phyloP scores from a whole-genome alignment of 2,113 vertebrate genomes.

The Geothlypis trichas region DNA sequence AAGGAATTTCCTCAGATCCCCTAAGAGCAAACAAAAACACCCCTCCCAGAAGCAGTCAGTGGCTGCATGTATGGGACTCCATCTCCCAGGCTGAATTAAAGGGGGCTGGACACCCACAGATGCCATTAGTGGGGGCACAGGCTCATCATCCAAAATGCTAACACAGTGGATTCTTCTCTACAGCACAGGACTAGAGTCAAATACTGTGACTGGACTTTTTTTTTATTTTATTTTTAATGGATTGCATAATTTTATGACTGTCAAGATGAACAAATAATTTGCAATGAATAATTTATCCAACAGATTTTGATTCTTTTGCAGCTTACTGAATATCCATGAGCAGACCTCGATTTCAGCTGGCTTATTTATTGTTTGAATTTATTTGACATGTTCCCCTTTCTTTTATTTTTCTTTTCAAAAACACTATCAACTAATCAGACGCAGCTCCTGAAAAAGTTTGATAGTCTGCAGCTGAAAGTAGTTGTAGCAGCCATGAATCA shows the following conservation, averaged over 20 bases:
- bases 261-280: slow-evolving; percentile 67
- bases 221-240: slow-evolving; percentile 40
- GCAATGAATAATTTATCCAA: slow-evolving; percentile 64
- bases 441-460: background rate
- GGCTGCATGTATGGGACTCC: rapidly evolving
- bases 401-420: background rate
- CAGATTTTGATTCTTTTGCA: slow-evolving; percentile 61
- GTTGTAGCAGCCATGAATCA: slow-evolving; percentile 14
- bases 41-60: background rate
- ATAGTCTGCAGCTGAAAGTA: slow-evolving; percentile 8
- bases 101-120: background rate
- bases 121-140: background rate
- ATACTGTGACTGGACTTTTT: background rate
- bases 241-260: slow-evolving; percentile 63
- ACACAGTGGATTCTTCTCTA: background rate
- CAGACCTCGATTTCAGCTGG: slow-evolving; percentile 48
- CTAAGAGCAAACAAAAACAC: background rate
- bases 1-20: background rate
- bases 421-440: background rate
- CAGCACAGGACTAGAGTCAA: background rate
- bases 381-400: background rate
- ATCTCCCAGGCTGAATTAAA: background rate
- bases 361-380: slow-evolving; percentile 67
- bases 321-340: slow-evolving; percentile 67
- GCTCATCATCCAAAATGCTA: background rate